phyloP scores from a whole-genome alignment of 2,113 vertebrate species.

The Melanocharis versteri region DNA sequence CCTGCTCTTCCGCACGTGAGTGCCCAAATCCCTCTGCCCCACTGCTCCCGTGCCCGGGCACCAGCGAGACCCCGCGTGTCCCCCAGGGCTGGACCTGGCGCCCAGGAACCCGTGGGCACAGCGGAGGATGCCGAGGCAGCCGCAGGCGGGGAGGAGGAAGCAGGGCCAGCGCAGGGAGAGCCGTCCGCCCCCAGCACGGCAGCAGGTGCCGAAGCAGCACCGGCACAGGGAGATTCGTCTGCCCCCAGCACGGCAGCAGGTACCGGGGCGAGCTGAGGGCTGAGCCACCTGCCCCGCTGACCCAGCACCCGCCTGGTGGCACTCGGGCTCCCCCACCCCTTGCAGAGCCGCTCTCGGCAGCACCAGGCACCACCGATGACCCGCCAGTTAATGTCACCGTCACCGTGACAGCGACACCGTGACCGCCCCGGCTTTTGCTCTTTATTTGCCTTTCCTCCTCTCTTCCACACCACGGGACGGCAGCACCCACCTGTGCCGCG shows the following conservation, averaged over 20 bases:
- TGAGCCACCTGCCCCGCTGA: accelerated
- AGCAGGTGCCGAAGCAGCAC: background rate
- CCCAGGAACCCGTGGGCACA: background rate
- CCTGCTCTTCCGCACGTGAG: constrained; percentile 41
- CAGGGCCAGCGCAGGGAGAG: background rate
- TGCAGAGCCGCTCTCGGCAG: background rate
- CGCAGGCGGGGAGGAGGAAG: accelerated
- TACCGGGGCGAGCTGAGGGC: background rate
- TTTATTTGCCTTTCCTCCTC: background rate
- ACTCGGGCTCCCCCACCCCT: background rate
- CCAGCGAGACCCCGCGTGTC: accelerated
- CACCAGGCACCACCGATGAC: accelerated
- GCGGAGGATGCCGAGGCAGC: background rate
- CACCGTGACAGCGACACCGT: background rate
- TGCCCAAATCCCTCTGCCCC: accelerated
- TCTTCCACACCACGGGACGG: background rate
- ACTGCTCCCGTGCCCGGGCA: accelerated
- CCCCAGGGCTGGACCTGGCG: background rate
- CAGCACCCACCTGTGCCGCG: background rate
- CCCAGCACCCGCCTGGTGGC: background rate
- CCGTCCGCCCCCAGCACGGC: accelerated
- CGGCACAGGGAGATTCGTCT: accelerated
- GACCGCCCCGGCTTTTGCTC: background rate
- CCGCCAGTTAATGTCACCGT: accelerated
- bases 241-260: background rate